These are phyloP conservation scores for Porites cylindrica DNA, from an alignment of 92 coral and sea anemone genomes.

Conservation along the genomic window DNA sequence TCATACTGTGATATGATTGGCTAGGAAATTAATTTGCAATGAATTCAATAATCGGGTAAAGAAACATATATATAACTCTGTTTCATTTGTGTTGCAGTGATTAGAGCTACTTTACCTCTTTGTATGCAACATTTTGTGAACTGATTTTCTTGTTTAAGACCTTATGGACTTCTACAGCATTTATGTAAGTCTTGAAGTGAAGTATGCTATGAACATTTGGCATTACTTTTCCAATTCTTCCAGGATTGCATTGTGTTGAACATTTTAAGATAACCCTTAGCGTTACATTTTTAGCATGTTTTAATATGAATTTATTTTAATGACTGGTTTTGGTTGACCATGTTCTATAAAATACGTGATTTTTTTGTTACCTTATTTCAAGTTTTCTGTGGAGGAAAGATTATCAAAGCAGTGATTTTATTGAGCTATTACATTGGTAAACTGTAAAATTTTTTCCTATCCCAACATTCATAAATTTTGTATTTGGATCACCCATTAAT, in stretches of 20 bases:
- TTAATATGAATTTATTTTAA: background rate
- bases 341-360: no score
- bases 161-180: constrained; percentile 44
- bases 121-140: constrained; percentile 9
- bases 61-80: background rate
- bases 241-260: background rate
- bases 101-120: background rate
- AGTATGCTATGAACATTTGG: background rate
- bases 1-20: constrained; percentile 19
- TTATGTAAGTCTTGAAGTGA: constrained; percentile 17
- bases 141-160: constrained; percentile 8
- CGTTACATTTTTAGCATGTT: background rate
- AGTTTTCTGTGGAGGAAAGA: background rate
- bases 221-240: background rate
- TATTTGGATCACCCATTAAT: background rate
- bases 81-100: constrained; percentile 8
- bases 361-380: background rate
- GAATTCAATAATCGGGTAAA: constrained; percentile 18
- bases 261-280: background rate
- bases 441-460: background rate
- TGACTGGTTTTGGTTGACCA: background rate
- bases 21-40: constrained; percentile 7
- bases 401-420: background rate
- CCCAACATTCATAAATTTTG: constrained; percentile 13
- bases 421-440: background rate